These are phyloP conservation scores for Ptyas mucosa DNA, from an alignment of 2,113 vertebrate genomes.

Conservation along the genomic window DNA sequence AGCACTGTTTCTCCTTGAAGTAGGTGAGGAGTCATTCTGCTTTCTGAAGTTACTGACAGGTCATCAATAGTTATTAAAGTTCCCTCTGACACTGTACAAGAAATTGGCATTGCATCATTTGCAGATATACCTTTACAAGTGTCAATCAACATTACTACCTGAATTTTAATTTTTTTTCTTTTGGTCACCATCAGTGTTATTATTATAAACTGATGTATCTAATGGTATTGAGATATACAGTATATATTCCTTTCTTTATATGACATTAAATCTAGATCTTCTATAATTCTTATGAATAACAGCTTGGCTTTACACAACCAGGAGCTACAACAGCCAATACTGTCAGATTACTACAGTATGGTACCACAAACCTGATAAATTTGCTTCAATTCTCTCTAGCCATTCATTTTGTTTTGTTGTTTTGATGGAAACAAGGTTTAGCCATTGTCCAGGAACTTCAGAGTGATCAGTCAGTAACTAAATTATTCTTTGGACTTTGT, in stretches of 20 bases:
- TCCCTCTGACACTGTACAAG: background rate
- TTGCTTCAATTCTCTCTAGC: background rate
- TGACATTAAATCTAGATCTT: background rate
- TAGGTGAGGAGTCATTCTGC: background rate
- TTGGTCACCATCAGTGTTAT: background rate
- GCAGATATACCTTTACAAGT: background rate
- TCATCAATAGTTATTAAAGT: background rate
- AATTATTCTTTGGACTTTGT: background rate
- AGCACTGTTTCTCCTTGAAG: background rate
- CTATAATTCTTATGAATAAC: background rate
- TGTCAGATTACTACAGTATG: background rate
- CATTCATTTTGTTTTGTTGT: background rate
- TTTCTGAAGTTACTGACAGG: background rate
- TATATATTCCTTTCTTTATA: background rate
- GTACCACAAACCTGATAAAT: background rate
- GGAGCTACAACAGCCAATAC: background rate
- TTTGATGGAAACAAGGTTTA: background rate
- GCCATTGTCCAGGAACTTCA: background rate
- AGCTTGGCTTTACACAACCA: background rate
- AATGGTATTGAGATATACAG: background rate
- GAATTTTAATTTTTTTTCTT: background rate
- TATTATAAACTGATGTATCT: background rate
- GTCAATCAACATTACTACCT: background rate
- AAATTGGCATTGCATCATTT: background rate
- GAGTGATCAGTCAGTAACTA: background rate